Conservation (phyloP, 1,140 invertebrate species). For the Ooceraea biroi region DNA sequence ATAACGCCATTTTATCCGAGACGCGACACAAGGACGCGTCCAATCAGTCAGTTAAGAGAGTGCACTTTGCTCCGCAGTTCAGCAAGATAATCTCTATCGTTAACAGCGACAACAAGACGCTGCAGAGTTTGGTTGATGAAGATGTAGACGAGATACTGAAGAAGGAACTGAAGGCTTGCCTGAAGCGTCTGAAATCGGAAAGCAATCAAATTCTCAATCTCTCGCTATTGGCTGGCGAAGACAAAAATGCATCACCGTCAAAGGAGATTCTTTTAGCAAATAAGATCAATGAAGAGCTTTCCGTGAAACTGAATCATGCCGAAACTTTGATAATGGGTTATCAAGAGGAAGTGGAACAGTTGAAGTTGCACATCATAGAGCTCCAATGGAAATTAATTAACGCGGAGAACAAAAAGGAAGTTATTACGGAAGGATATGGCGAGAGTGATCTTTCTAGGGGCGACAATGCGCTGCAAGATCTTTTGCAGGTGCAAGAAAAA, state of each 20-base stretch:
- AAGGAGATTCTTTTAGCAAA: slow-evolving; percentile 71
- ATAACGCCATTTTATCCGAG: not conserved
- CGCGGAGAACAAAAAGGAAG: slow-evolving; percentile 87
- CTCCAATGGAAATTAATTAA: slow-evolving; percentile 83
- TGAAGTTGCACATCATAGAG: slow-evolving; percentile 88
- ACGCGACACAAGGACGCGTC: slow-evolving; percentile 14
- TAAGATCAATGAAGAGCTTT: slow-evolving; percentile 79
- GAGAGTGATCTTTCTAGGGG: slow-evolving; percentile 81
- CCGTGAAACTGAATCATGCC: slow-evolving; percentile 83
- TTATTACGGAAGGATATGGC: slow-evolving; percentile 89
- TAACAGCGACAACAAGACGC: slow-evolving; percentile 85
- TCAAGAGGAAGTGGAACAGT: slow-evolving; percentile 86
- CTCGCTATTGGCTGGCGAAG: slow-evolving; percentile 82
- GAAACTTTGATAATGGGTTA: slow-evolving; percentile 85
- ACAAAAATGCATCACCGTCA: slow-evolving; percentile 43
- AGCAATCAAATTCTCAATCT: slow-evolving; percentile 89
- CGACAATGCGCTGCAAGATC: slow-evolving; percentile 79
- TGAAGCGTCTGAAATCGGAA: slow-evolving; percentile 89
- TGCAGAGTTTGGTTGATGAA: slow-evolving; percentile 77
- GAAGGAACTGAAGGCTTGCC: slow-evolving; percentile 88
- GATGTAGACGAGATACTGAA: slow-evolving; percentile 88
- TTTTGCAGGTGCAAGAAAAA: slow-evolving; percentile 83
- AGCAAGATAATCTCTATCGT: slow-evolving; percentile 88
- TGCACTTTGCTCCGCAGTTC: slow-evolving; percentile 90
- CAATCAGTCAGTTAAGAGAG: slow-evolving; percentile 84